Evolutionary conservation across 2,888 invertebrate genomes (phyloP), one percentile per base, ranked within the genome.

Genomic region (Cryptophagus acutangulus): DNA sequence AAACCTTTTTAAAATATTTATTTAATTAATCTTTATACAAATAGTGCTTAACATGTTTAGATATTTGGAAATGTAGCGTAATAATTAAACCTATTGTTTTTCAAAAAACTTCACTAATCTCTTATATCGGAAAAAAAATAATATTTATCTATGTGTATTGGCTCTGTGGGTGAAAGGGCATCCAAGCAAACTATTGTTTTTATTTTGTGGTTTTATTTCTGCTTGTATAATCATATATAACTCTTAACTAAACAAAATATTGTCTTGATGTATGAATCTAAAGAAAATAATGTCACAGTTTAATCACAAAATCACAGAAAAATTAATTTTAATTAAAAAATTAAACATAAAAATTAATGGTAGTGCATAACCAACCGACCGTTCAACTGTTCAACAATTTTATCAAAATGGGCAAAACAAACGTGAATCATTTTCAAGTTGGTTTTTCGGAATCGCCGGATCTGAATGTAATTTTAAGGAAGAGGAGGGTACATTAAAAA

Each of bases 161-260:
- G 64, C 65, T 65, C 63, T 63, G 57, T 63, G 65, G 65, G 63
- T 62, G 59, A 63, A 58, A 64, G 65, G 64, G 63, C 66, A 65
- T 64, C 63, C 62, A 63, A 55, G 46, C 16, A 33, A 6, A 28
- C 28, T 34, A 37, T 20, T 47, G 47, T 54, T 58, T 58, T 63
- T 63, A 62, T 62, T 62, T 61, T 57, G n/a, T n/a, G 56, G 57
- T 55, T 59, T 61, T 58, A 46, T 45, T 52, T 61, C 62, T 61
- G 55, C 60, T 61, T 60, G 62, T 59, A 61, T 60, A 12, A 10
- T 12, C 12, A 4, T 12, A n/a, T 12, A 28, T 46, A 46, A 56
- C n/a, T n/a, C n/a, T n/a, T n/a, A n/a, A n/a, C n/a, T n/a, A n/a
- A n/a, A n/a, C n/a, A n/a, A n/a, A n/a, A n/a, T n/a, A n/a, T n/a